Percentiles rank a stretch among this genome's conserved stretches.
These are phyloP conservation scores for Loris lydekkerianus DNA, from an alignment of 2,797 vertebrate genomes.

Conservation along the genomic window DNA sequence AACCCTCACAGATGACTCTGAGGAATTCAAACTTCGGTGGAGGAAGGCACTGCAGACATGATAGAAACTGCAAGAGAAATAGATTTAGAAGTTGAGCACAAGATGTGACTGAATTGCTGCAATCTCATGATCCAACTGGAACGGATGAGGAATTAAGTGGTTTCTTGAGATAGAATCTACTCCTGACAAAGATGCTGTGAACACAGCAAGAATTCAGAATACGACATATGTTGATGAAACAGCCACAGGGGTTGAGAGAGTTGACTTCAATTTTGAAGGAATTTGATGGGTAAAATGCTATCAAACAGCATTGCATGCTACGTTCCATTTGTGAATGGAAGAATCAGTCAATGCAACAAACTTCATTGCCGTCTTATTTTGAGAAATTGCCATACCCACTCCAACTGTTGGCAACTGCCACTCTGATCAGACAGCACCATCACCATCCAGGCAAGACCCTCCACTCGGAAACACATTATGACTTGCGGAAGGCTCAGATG, in stretches of 20 bases:
- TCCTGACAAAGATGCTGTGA: background rate
- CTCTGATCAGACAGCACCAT: background rate
- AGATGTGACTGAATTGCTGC: background rate
- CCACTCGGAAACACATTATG: background rate
- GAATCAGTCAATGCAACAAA: background rate
- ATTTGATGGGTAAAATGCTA: background rate
- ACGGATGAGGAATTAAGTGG: background rate
- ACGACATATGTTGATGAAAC: background rate
- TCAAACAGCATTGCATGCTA: background rate
- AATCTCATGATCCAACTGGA: background rate
- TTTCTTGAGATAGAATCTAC: background rate
- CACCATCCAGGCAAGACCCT: too few relatives aligned
- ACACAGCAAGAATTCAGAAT: background rate
- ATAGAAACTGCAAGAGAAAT: background rate
- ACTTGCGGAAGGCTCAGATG: background rate
- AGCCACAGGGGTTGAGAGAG: background rate
- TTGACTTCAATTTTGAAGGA: background rate
- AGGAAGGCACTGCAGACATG: background rate
- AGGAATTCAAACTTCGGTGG: background rate
- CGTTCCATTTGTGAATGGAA: background rate
- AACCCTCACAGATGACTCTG: background rate
- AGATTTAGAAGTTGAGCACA: background rate
- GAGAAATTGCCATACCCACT: background rate
- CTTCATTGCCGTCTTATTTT: background rate
- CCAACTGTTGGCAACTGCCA: background rate